phyloP scores from a whole-genome alignment of 37 sponge, comb jelly and placozoan genomes.

The Cliona cf. orientalis region DNA sequence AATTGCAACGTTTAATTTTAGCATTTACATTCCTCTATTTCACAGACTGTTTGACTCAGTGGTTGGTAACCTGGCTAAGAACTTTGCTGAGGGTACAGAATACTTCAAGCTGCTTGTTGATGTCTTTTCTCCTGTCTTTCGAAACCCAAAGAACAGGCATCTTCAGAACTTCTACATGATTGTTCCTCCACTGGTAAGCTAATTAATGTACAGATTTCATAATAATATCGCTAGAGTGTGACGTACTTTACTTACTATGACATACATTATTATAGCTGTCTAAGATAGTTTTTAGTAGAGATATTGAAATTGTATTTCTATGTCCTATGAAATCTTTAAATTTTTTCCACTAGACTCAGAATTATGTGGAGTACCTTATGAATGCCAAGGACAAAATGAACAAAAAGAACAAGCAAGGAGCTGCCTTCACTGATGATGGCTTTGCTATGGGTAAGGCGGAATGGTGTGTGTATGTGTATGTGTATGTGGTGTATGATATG shows the following conservation, averaged over 20 bases:
- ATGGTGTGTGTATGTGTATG: too few relatives aligned
- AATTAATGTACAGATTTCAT: background rate
- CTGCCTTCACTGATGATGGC: constrained; percentile 98
- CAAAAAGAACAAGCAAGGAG: constrained; percentile 97
- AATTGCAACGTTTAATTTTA: background rate
- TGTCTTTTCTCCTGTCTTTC: constrained; percentile 87
- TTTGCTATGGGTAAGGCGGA: constrained; percentile 91
- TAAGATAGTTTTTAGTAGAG: background rate
- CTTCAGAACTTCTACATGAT: constrained; percentile 96
- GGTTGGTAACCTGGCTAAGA: constrained; percentile 85
- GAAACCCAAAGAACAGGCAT: constrained; percentile 91
- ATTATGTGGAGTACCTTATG: constrained; percentile 97
- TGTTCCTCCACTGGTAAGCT: constrained; percentile 89
- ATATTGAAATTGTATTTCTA: too few relatives aligned
- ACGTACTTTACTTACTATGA: too few relatives aligned
- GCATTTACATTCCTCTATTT: background rate
- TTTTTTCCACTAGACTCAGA: constrained; percentile 71
- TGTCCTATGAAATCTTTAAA: too few relatives aligned
- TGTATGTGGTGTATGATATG: too few relatives aligned
- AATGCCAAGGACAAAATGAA: constrained; percentile 94
- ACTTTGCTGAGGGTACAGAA: constrained; percentile 96
- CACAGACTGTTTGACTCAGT: constrained; percentile 88
- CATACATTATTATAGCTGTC: too few relatives aligned
- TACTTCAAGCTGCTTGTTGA: constrained; percentile 99
- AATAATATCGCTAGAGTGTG: too few relatives aligned